Conservation (phyloP, 2,113 vertebrate species). For the Microcebus tavaratra region DNA sequence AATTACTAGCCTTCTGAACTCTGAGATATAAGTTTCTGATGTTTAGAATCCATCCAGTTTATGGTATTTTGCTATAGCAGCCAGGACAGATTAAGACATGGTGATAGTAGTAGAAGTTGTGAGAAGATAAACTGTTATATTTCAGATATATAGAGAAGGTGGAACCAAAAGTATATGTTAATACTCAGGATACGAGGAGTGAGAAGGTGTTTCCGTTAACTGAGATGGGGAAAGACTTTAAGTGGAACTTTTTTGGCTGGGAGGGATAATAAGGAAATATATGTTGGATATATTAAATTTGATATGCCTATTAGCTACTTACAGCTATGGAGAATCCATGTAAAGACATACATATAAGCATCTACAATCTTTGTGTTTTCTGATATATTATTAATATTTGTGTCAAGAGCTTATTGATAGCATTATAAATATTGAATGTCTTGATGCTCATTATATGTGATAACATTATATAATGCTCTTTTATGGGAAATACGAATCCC, state of each 20-base stretch:
- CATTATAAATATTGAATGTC: slow-evolving; percentile 64
- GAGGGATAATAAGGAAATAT: background rate
- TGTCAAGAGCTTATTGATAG: slow-evolving; percentile 58
- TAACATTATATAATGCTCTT: background rate
- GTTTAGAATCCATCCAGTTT: background rate
- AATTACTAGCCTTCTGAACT: background rate
- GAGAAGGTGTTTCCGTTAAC: background rate
- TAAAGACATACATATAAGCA: background rate
- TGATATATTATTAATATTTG: slow-evolving; percentile 43
- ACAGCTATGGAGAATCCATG: background rate
- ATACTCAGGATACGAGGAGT: background rate
- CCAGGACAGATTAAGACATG: background rate
- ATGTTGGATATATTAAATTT: background rate
- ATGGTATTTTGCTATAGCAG: background rate
- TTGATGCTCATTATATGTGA: slow-evolving; percentile 54
- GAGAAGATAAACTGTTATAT: background rate
- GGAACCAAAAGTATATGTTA: background rate
- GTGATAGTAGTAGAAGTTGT: background rate
- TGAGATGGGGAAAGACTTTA: background rate
- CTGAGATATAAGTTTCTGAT: background rate
- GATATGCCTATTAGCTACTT: background rate
- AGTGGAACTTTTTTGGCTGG: background rate
- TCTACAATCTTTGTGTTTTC: background rate
- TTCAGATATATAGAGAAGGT: background rate
- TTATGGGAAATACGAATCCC: slow-evolving; percentile 45